These are phyloP conservation scores for Salvelinus sp. DNA, from an alignment of 2,113 vertebrate genomes.

Conservation along the genomic window DNA sequence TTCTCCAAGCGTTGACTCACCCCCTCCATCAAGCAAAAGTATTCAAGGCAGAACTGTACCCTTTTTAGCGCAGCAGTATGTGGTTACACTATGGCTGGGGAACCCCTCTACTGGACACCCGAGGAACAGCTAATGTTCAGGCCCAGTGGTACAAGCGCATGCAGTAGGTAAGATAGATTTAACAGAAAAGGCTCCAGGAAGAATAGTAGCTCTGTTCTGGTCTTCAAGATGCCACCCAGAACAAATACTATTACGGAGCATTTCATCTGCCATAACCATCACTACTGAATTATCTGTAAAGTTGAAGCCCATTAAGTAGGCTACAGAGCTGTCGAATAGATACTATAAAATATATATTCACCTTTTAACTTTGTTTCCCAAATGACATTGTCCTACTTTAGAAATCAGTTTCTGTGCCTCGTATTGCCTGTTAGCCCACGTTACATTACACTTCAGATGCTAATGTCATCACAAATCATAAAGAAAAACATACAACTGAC, in stretches of 20 bases:
- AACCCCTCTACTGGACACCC: conserved; percentile 4
- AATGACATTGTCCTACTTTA: too few species aligned
- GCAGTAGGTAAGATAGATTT: background rate
- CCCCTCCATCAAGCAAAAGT: background rate
- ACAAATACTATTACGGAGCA: too few species aligned
- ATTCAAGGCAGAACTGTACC: background rate
- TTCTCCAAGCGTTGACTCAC: background rate
- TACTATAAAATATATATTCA: too few species aligned
- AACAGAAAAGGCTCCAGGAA: too few species aligned
- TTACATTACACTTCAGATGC: conserved; percentile 39
- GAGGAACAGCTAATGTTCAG: background rate
- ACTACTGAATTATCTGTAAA: too few species aligned
- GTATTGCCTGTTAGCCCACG: background rate
- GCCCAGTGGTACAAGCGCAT: background rate
- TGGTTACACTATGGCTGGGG: background rate
- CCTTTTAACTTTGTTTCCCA: too few species aligned
- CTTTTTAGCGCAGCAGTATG: background rate
- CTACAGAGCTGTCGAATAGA: too few species aligned
- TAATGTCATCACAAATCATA: conserved; percentile 24
- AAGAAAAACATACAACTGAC: conserved; percentile 16
- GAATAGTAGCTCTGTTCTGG: too few species aligned
- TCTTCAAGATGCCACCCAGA: too few species aligned
- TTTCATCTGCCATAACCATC: too few species aligned
- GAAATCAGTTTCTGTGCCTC: too few species aligned
- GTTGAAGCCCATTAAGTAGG: too few species aligned